Base-by-base conservation (phyloP, 2,888 invertebrate species). In the Leptopilina syphax region DNA sequence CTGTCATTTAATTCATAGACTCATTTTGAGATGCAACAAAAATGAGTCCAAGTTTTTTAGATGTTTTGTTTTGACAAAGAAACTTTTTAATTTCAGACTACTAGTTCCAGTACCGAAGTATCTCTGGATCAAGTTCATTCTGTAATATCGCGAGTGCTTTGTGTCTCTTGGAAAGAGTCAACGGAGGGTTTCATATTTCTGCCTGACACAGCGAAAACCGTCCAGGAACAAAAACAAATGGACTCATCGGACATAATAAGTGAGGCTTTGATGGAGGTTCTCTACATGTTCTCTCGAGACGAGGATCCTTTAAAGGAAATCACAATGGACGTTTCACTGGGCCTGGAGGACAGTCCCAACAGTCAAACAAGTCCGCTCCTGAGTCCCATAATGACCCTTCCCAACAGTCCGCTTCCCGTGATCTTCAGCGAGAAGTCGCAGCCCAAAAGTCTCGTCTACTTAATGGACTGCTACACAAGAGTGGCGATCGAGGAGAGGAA, bases 401-500 rank as follows among this genome's bases (percentile, higher is more conserved):
- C 89, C 9, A 85, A 86, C 70, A 93, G 93, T 84, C 93, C 93
- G 1, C 89, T 93, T 66, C 83, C 88, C 5, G 68, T 85, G 57
- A 85, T 88, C 70, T 85, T 92, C 90, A 81, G 93, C 92, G 92
- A 84, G 92, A 93, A 91, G 92, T 92, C 81, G 83, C 89, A 89
- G 77, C 87, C 90, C 18, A 89, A 88, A 79, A 89, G 90, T 82
- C 86, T 91, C n/a, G 82, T 86, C 73, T 95, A 95, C 87, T 90
- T 95, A 79, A 92, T 94, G 86, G 94, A 95, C 83, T 94, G 94
- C 88, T 97, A 96, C 90, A 94, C 95, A 63, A 94, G 96, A 86
- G 95, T 96, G 18, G 94, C 95, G 60, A 90, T 94, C 0, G 96
- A 96, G 90, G 96, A 96, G 90, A 93, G 96, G 85, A 95, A 95